Base-by-base conservation (phyloP, 2,888 invertebrate species). In the Caenorhabditis sp. region DNA sequence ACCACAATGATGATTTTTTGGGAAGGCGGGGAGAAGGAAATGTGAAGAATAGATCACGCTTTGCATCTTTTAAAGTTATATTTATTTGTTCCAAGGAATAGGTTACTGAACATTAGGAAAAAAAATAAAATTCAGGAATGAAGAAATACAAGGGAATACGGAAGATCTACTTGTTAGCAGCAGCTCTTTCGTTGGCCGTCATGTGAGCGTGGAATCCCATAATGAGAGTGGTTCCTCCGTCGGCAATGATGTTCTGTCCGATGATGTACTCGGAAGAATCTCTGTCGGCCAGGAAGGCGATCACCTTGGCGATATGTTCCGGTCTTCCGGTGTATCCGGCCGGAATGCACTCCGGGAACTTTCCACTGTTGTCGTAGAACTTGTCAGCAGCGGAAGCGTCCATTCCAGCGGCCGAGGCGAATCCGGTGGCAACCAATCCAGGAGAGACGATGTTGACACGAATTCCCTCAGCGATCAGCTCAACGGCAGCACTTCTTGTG, bases 271-370 rank as follows among this genome's bases (percentile, higher is more conserved):
- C 70, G 6, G 80, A 83, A 15, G 56, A 44, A 6, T 53, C 62
- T 11, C 82, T 56, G 26, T 82, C 82, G 0, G 79, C 78, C 28
- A 82, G 65, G 64, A 82, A 82, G 18, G 79, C 79, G 20, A 82
- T 74, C 2, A 65, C 53, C 13, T 68, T 55, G 3, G 82, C 78
- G 37, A 82, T 72, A 28, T 82, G 79, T 4, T 61, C 47, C 9
- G 82, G 82, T 32, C 67, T 77, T 15, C 76, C 81, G 15, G 47
- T 50, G 40, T 51, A 70, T 18, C 70, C 70, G n/a, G 51, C 50
- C 18, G 70, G 70, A 40, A 70, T 61, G 47, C 70, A 51, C 20
- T 50, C 50, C 8, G 50, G 50, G 50, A 18, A 18, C 53, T 53
- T 53, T 2, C 24, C 24, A 11, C 4, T 35, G 3, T 35, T 15